Conservation (phyloP, 2,113 vertebrate species). For the Castor canadensis region DNA sequence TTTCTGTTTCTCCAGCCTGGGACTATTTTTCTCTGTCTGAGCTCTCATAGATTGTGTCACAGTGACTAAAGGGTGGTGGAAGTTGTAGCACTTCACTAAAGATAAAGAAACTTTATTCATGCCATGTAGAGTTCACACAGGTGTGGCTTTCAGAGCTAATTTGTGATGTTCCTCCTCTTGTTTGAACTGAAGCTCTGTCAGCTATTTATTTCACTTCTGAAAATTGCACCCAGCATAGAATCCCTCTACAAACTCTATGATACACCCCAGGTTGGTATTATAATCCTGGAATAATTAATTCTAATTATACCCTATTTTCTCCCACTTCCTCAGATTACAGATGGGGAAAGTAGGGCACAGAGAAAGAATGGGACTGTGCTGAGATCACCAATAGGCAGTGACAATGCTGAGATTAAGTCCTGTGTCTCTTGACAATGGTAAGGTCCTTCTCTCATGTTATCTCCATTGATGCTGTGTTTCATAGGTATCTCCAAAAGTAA, state of each 20-base stretch:
- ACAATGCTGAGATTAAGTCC: neutral
- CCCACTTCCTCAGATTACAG: neutral
- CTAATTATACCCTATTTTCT: neutral
- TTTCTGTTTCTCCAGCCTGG: neutral
- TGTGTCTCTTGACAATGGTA: neutral
- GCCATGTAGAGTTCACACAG: neutral
- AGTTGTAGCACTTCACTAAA: neutral
- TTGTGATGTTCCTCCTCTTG: neutral
- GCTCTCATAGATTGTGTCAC: neutral
- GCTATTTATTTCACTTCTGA: neutral
- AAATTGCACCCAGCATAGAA: neutral
- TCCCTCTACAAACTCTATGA: neutral
- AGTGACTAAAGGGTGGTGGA: neutral
- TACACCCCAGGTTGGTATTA: neutral
- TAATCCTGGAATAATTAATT: neutral
- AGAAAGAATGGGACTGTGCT: neutral
- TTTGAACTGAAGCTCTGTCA: neutral
- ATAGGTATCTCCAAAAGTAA: neutral
- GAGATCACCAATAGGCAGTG: neutral
- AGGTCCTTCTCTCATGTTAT: neutral
- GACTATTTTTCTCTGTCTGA: neutral
- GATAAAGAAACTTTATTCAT: neutral
- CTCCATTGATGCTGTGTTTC: neutral
- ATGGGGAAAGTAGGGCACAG: neutral
- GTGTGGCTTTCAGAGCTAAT: neutral